These are phyloP conservation scores for Kryptolebias marmoratus DNA, from an alignment of 2,113 vertebrate species.

Conservation along the genomic window DNA sequence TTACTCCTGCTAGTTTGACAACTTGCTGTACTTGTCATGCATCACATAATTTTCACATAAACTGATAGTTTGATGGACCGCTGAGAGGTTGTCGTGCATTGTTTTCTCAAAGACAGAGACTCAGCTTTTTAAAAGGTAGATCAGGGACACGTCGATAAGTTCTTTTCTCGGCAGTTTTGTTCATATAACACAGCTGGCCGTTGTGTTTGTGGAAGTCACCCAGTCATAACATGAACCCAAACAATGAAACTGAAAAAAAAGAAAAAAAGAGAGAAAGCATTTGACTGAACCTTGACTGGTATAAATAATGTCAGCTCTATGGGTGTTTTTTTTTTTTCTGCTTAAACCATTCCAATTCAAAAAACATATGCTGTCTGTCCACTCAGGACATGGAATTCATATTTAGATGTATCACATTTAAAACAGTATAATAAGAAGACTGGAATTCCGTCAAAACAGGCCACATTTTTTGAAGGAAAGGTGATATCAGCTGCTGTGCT, in stretches of 20 bases:
- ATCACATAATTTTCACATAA: not conserved
- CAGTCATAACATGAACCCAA: slow-evolving; percentile 13
- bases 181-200: not conserved
- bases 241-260: slow-evolving; percentile 20
- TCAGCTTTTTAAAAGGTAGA: slow-evolving; percentile 1
- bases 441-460: slow-evolving; percentile 50
- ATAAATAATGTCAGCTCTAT: slow-evolving; percentile 72
- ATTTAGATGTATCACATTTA: slow-evolving; percentile 77
- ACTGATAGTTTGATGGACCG: not conserved
- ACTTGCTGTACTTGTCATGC: slow-evolving; percentile 11
- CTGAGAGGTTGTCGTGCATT: not conserved
- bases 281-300: slow-evolving; percentile 49
- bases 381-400: slow-evolving; percentile 73
- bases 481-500: slow-evolving; percentile 29
- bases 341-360: slow-evolving; percentile 65
- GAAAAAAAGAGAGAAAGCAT: slow-evolving; percentile 42
- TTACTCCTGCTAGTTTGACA: slow-evolving; percentile 29
- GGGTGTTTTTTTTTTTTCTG: slow-evolving; percentile 73
- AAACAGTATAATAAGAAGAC: slow-evolving; percentile 62
- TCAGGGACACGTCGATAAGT: not conserved
- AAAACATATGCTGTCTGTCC: slow-evolving; percentile 78
- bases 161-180: not conserved
- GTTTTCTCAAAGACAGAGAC: not conserved
- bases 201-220: slow-evolving; percentile 1
- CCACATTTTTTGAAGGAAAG: slow-evolving; percentile 36